phyloP scores from a whole-genome alignment of 2,797 vertebrate species.

The Anas bernieri region DNA sequence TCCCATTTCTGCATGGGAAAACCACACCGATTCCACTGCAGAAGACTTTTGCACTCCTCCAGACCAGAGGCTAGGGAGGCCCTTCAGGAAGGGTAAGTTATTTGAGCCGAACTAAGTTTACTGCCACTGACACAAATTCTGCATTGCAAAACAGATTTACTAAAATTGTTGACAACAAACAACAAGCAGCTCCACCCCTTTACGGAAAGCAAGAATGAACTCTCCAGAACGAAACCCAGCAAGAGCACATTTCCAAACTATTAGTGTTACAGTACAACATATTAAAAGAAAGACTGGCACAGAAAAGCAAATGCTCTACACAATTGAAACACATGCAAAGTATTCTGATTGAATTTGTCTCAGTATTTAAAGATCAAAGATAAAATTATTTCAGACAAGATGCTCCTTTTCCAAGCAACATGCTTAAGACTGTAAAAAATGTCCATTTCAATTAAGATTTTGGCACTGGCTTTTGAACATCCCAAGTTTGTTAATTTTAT shows the following conservation, averaged over 20 bases:
- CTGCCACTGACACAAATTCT: neutral
- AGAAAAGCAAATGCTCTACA: neutral
- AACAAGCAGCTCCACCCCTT: neutral
- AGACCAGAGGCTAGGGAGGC: neutral
- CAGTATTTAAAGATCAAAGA: conserved; percentile 62
- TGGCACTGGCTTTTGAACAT: conserved; percentile 47
- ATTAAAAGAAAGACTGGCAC: neutral
- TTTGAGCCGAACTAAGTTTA: neutral
- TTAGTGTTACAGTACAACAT: neutral
- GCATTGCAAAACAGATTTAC: neutral
- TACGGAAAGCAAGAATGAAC: neutral
- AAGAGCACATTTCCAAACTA: neutral
- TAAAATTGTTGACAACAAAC: neutral
- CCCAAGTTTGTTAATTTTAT: conserved; percentile 50
- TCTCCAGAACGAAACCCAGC: neutral
- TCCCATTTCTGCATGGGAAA: conserved; percentile 7
- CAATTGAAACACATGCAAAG: neutral
- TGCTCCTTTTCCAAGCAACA: conserved; percentile 24
- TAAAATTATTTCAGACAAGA: conserved; percentile 56
- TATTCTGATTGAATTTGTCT: conserved; percentile 36
- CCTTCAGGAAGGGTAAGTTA: neutral
- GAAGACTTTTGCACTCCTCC: conserved; percentile 38
- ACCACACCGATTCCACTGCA: neutral
- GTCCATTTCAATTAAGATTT: conserved; percentile 52
- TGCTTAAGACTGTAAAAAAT: neutral